Conservation (phyloP, 2,797 vertebrate species). For the Rhyacichthys aspro region DNA sequence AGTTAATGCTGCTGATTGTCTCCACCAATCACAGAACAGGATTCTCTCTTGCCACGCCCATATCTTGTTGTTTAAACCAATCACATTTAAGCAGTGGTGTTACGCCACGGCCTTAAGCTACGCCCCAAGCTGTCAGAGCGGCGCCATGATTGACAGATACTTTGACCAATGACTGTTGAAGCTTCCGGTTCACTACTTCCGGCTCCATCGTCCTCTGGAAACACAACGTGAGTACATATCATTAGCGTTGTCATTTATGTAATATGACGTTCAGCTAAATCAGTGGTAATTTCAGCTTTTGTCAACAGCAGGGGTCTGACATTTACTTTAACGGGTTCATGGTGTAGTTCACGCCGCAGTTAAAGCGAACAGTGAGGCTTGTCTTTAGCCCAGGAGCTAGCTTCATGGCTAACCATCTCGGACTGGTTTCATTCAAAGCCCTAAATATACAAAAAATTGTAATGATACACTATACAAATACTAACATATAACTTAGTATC, state of each 20-base stretch:
- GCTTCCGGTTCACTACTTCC: slow-evolving; percentile 19
- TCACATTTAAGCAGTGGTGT: not conserved
- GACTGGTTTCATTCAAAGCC: slow-evolving; percentile 26
- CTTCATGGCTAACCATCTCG: slow-evolving; percentile 27
- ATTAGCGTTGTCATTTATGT: slow-evolving; percentile 11
- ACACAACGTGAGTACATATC: slow-evolving; percentile 74
- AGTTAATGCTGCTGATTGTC: not conserved
- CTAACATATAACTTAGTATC: not conserved
- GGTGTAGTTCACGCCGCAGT: not conserved
- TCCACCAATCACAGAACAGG: slow-evolving; percentile 1
- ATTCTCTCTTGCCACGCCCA: not conserved
- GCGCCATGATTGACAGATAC: slow-evolving; percentile 7
- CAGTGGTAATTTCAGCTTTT: rapidly evolving
- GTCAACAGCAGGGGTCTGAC: not conserved
- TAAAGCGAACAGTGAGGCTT: not conserved
- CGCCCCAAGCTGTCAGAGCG: not conserved
- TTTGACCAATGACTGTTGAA: slow-evolving; percentile 29
- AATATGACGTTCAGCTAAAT: not conserved
- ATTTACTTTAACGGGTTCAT: not conserved
- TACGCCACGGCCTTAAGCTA: rapidly evolving
- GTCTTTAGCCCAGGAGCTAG: slow-evolving; percentile 35
- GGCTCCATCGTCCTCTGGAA: slow-evolving; percentile 71
- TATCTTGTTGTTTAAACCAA: slow-evolving; percentile 15
- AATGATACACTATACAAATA: not conserved
- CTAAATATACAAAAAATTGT: not conserved